These are phyloP conservation scores for Dysmachus trigonus DNA, from an alignment of 2,888 invertebrate genomes.

Conservation along the genomic window DNA sequence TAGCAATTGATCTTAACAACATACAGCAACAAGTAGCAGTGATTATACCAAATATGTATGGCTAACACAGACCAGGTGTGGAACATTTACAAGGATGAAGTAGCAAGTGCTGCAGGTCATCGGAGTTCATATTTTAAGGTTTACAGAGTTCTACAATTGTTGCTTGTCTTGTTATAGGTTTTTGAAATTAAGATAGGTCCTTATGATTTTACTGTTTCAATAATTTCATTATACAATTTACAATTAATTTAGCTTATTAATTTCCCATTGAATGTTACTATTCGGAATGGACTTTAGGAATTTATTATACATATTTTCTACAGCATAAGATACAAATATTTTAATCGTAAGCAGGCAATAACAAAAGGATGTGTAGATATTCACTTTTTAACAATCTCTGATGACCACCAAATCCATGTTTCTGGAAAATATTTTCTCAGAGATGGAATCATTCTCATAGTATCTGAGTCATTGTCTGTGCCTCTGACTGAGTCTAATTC, in stretches of 20 bases:
- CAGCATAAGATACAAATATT: not conserved
- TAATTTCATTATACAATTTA: not conserved
- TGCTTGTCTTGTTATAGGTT: not conserved
- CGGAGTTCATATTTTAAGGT: not conserved
- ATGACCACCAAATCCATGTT: conserved; percentile 35
- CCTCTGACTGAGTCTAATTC: not conserved
- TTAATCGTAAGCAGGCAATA: not conserved
- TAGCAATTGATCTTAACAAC: not conserved
- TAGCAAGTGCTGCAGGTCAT: not conserved
- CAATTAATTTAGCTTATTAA: not conserved
- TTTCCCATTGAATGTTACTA: not conserved
- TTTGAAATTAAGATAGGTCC: not conserved
- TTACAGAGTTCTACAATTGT: not conserved
- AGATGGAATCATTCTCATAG: not conserved
- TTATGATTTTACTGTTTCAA: not conserved
- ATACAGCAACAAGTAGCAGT: not conserved
- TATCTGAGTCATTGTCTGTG: not conserved
- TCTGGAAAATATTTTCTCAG: conserved; percentile 34
- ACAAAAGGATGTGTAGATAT: not conserved
- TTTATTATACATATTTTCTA: not conserved
- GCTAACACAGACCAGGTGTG: not conserved
- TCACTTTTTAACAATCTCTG: not conserved
- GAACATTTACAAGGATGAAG: not conserved
- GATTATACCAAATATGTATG: not conserved
- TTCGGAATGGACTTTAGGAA: not conserved